phyloP scores from a whole-genome alignment of 92 coral and sea anemone species.

The Phenganax marumi region DNA sequence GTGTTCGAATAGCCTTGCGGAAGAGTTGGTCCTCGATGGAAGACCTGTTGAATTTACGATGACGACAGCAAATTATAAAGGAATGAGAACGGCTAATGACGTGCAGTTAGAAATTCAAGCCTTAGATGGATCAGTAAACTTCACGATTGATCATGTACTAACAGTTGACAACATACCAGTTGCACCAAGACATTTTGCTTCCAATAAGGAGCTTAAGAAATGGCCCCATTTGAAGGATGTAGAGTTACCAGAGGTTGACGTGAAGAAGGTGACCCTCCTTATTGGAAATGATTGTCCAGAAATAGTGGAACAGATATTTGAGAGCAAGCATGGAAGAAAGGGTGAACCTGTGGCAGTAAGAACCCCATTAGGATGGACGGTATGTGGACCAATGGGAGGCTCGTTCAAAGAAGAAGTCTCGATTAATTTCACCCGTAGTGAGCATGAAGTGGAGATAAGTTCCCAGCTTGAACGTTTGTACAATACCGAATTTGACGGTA shows the following conservation, averaged over 20 bases:
- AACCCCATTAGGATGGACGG: constrained; percentile 73
- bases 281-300: constrained; percentile 64
- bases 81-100: constrained; percentile 46
- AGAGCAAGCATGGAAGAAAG: constrained; percentile 52
- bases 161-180: constrained; percentile 58
- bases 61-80: constrained; percentile 53
- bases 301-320: constrained; percentile 53
- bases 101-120: constrained; percentile 56
- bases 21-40: constrained; percentile 44
- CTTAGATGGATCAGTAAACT: constrained; percentile 56
- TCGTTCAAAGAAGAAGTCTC: constrained; percentile 12
- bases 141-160: constrained; percentile 51
- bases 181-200: constrained; percentile 57
- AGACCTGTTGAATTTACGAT: constrained; percentile 52
- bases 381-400: constrained; percentile 63
- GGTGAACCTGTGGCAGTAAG: constrained; percentile 64
- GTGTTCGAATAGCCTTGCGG: constrained; percentile 52
- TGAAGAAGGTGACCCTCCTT: constrained; percentile 51
- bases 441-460: constrained; percentile 42
- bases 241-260: constrained; percentile 53
- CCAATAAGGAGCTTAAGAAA: constrained; percentile 52
- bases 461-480: constrained; percentile 58
- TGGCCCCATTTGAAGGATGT: constrained; percentile 67
- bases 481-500: constrained; percentile 55
- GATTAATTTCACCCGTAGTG: constrained; percentile 40